Evolutionary conservation across 2,888 invertebrate species (phyloP).

Genomic region (Hirtodrosophila trivittata): DNA sequence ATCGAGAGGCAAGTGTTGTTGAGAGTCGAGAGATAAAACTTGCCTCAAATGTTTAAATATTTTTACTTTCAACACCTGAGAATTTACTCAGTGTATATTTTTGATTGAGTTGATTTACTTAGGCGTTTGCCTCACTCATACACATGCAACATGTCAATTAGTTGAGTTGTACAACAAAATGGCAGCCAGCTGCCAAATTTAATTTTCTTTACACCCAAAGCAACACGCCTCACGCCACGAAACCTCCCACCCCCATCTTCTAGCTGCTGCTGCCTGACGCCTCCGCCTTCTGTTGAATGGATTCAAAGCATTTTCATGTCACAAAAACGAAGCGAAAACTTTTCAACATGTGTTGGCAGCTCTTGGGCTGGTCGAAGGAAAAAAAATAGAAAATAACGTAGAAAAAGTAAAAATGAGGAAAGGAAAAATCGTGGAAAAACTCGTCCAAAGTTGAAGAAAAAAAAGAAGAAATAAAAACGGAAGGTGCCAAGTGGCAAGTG

Average conservation of each 20-base stretch:
- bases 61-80: conserved; percentile 22
- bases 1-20: conserved; percentile 5
- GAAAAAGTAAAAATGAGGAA: conserved; percentile 21
- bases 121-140: conserved; percentile 18
- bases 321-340: conserved; percentile 72
- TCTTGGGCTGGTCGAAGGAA: conserved; percentile 46
- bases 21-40: conserved; percentile 8
- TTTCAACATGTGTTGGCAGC: conserved; percentile 78
- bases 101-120: conserved; percentile 39
- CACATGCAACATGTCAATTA: conserved; percentile 75
- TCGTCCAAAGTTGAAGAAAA: conserved; percentile 57
- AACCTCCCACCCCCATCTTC: neutral
- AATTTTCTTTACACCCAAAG: conserved; percentile 52
- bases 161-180: conserved; percentile 56
- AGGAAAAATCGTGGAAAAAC: conserved; percentile 62
- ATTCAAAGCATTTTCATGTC: conserved; percentile 79
- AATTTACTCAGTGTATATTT: neutral
- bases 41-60: conserved; percentile 23
- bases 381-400: conserved; percentile 15
- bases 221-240: neutral
- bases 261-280: conserved; percentile 25
- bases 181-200: conserved; percentile 77
- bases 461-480: conserved; percentile 23
- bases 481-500: conserved; percentile 80
- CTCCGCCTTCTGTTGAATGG: conserved; percentile 64